Percentiles rank a stretch among this genome's conserved stretches.
Evolutionary conservation across 2,113 vertebrate species (phyloP).

Genomic region (Serilophus lunatus): DNA sequence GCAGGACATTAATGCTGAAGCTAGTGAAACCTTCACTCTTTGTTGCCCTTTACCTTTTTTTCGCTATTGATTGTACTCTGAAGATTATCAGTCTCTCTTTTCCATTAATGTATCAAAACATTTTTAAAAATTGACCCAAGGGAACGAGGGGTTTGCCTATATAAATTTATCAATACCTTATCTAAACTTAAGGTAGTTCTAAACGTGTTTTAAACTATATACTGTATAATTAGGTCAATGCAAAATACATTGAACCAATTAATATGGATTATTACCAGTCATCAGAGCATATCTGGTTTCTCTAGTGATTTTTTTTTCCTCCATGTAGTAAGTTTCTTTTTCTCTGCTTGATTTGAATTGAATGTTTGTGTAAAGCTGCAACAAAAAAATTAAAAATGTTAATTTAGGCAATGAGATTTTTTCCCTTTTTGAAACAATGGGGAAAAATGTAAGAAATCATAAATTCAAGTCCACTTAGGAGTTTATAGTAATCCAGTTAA

Average conservation of each 20-base stretch:
- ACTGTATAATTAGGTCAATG: background rate
- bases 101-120: background rate
- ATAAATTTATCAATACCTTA: background rate
- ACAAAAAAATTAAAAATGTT: background rate
- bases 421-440: background rate
- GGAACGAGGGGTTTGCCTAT: fast-evolving
- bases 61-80: background rate
- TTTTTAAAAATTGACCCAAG: background rate
- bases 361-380: background rate
- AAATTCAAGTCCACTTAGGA: background rate
- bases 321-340: background rate
- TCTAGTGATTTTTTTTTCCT: background rate
- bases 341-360: background rate
- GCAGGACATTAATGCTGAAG: background rate
- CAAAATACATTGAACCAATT: background rate
- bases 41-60: background rate
- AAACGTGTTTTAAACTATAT: background rate
- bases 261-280: background rate
- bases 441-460: background rate
- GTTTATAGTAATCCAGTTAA: background rate
- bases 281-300: background rate
- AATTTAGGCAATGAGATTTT: background rate
- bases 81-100: background rate
- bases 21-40: background rate
- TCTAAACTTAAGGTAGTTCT: background rate